phyloP scores from a whole-genome alignment of 2,113 vertebrate species.

The Microcebus griseorufus region DNA sequence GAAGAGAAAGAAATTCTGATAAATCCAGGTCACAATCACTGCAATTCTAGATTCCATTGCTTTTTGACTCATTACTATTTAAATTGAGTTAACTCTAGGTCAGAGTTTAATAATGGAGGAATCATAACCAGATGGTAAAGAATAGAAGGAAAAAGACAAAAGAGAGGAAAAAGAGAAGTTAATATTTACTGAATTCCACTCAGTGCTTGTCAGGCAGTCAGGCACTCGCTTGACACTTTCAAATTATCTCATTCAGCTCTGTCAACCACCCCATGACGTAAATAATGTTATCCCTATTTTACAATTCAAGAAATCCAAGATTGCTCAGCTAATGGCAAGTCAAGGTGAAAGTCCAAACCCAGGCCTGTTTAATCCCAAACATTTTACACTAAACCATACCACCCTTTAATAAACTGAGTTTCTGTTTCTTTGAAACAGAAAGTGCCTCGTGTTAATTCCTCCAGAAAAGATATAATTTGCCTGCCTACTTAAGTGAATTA shows the following conservation, averaged over 20 bases:
- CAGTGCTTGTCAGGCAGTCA: background rate
- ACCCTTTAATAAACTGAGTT: background rate
- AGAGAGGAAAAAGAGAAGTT: background rate
- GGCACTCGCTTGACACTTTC: background rate
- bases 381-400: background rate
- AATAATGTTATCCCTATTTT: background rate
- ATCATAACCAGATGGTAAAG: background rate
- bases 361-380: background rate
- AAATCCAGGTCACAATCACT: background rate
- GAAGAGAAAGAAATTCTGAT: background rate
- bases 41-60: background rate
- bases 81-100: background rate
- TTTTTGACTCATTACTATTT: background rate
- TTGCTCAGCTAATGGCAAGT: background rate
- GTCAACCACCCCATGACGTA: background rate
- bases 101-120: background rate
- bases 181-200: background rate
- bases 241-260: conserved; percentile 36
- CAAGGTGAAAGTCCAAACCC: background rate
- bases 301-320: background rate
- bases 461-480: background rate
- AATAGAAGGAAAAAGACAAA: background rate
- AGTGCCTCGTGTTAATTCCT: background rate
- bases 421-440: background rate
- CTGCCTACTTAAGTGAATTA: background rate